phyloP scores from a whole-genome alignment of 2,797 vertebrate species.

The Momotus momota region DNA sequence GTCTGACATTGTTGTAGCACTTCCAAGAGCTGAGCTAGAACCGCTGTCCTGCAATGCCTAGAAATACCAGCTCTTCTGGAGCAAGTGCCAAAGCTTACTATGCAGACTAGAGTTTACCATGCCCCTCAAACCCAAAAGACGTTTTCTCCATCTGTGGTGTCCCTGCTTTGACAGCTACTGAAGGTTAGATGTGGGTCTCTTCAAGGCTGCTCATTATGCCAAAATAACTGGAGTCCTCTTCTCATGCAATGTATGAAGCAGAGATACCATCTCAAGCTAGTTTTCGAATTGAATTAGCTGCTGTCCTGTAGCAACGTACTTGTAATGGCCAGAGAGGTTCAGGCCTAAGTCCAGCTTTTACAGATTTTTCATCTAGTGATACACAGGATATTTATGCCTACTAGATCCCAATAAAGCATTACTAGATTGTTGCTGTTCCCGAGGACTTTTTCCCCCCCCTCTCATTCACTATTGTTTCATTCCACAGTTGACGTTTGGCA shows the following conservation, averaged over 20 bases:
- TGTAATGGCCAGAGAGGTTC: neutral
- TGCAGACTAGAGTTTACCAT: neutral
- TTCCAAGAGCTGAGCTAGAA: neutral
- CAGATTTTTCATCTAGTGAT: neutral
- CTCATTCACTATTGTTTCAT: conserved; percentile 24
- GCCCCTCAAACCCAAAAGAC: neutral
- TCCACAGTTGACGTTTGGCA: conserved; percentile 92
- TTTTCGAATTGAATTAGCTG: neutral
- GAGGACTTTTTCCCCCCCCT: neutral
- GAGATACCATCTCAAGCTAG: neutral
- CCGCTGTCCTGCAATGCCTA: neutral
- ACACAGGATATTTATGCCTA: fast-evolving
- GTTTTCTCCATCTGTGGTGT: neutral
- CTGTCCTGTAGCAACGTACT: neutral
- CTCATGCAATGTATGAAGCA: neutral
- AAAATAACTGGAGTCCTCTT: neutral
- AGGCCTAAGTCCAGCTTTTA: neutral
- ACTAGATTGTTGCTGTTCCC: fast-evolving
- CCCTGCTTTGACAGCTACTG: neutral
- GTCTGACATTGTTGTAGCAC: fast-evolving
- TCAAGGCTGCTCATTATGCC: neutral
- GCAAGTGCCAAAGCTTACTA: neutral
- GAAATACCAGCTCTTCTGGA: neutral
- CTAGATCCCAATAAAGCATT: neutral
- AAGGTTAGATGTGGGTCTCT: neutral